A percentile compares a stretch with the other conserved stretches of the same genome.
phyloP scores from a whole-genome alignment of 2,888 invertebrate genomes.

The Torymus auratus region DNA sequence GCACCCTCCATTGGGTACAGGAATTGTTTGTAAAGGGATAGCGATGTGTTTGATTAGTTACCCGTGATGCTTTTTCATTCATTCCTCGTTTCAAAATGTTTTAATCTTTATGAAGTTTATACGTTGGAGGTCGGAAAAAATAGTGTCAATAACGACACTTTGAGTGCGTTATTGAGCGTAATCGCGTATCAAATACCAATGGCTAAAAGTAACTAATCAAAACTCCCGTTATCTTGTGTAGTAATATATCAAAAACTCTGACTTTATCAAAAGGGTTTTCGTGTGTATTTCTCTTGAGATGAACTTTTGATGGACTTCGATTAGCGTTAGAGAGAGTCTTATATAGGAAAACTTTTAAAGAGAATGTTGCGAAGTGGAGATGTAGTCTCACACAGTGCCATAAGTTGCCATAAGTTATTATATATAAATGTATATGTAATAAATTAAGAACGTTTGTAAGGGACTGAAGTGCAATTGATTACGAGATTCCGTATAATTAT shows the following conservation, averaged over 20 bases:
- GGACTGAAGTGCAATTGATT: constrained; percentile 54
- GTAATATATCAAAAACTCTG: constrained; percentile 31
- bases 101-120: no score
- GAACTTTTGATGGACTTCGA: constrained; percentile 45
- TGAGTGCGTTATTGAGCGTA: not conserved
- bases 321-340: constrained; percentile 28
- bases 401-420: constrained; percentile 35
- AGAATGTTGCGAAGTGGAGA: constrained; percentile 30
- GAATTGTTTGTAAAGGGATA: not conserved
- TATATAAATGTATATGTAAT: constrained; percentile 9
- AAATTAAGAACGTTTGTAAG: constrained; percentile 19
- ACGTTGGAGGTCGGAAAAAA: no score
- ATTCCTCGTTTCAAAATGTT: not conserved
- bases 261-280: constrained; percentile 44
- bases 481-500: constrained; percentile 18
- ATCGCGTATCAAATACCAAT: not conserved
- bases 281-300: not conserved
- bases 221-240: not conserved
- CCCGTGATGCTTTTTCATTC: not conserved
- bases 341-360: constrained; percentile 36
- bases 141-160: no score
- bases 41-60: constrained; percentile 1
- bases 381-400: constrained; percentile 46
- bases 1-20: not conserved
- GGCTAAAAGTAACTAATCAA: constrained; percentile 12